A percentile compares a stretch with the other conserved stretches of the same genome.
Evolutionary conservation across 2,888 invertebrate species (phyloP).

Genomic region (Melipona beecheii): DNA sequence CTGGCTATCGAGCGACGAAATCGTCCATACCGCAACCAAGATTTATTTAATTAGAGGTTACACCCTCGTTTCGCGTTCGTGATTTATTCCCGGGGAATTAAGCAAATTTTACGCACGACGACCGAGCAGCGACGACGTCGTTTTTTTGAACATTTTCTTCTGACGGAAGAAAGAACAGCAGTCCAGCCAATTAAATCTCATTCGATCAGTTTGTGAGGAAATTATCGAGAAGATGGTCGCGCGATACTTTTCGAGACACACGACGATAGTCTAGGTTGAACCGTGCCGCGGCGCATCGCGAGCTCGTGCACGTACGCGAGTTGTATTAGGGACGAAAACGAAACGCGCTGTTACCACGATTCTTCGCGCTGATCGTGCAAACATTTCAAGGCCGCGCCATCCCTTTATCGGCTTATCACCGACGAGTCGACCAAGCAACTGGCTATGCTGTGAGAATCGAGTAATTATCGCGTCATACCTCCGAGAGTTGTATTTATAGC

Average conservation of each 20-base stretch:
- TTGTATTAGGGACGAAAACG: slow-evolving; percentile 46
- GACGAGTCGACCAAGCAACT: slow-evolving; percentile 48
- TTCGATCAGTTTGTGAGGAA: too few species aligned
- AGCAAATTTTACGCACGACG: neutral
- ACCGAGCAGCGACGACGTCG: neutral
- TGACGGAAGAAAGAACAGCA: too few species aligned
- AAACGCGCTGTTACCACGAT: slow-evolving; percentile 67
- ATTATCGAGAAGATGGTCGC: too few species aligned
- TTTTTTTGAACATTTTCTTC: too few species aligned
- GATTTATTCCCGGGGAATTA: neutral
- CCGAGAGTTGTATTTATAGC: slow-evolving; percentile 75
- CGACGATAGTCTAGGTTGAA: too few species aligned
- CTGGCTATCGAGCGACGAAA: slow-evolving; percentile 72
- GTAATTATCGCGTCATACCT: slow-evolving; percentile 73
- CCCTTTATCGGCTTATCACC: slow-evolving; percentile 72
- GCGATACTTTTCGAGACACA: too few species aligned
- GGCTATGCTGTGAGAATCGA: slow-evolving; percentile 71
- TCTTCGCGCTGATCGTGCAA: slow-evolving; percentile 72
- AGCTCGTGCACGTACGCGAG: neutral
- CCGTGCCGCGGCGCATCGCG: too few species aligned
- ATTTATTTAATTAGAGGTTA: slow-evolving; percentile 69
- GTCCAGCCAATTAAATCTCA: too few species aligned
- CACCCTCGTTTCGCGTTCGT: neutral
- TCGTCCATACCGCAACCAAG: slow-evolving; percentile 66
- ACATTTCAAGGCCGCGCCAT: slow-evolving; percentile 71